phyloP scores from a whole-genome alignment of 2,888 invertebrate species.

The Dascillus cervinus region DNA sequence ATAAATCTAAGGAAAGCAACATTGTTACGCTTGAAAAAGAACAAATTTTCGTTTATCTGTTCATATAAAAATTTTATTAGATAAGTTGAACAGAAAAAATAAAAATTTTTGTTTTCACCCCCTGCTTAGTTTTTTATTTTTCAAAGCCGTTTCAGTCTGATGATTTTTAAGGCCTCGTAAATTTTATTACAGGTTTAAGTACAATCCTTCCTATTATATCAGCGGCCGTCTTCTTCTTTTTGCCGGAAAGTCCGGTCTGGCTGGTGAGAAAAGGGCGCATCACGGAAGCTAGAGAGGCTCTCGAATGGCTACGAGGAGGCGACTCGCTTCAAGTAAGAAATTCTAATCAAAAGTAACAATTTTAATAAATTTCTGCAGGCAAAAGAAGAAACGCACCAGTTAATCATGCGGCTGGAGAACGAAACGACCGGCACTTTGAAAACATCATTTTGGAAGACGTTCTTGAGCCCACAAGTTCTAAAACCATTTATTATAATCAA shows the following conservation, averaged over 20 bases:
- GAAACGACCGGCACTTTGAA: conserved; percentile 41
- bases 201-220: conserved; percentile 53
- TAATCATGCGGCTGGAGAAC: conserved; percentile 52
- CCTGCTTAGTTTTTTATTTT: too few relatives aligned
- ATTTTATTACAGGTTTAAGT: conserved; percentile 52
- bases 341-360: not conserved
- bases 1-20: too few relatives aligned
- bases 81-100: too few relatives aligned
- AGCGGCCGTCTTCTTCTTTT: conserved; percentile 52
- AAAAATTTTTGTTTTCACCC: too few relatives aligned
- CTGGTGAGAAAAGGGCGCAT: conserved; percentile 53
- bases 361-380: conserved; percentile 39
- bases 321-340: conserved; percentile 32
- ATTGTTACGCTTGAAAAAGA: too few relatives aligned
- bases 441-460: conserved; percentile 34
- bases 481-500: conserved; percentile 69
- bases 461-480: conserved; percentile 55
- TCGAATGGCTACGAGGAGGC: conserved; percentile 37
- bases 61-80: too few relatives aligned
- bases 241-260: conserved; percentile 73
- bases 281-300: conserved; percentile 42
- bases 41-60: too few relatives aligned
- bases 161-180: too few relatives aligned
- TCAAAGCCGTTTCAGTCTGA: too few relatives aligned
- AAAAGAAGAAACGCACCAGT: conserved; percentile 54